Evolutionary conservation across 2,888 invertebrate genomes (phyloP), one percentile per base, ranked within the genome.

Genomic region (Dione vanillae): DNA sequence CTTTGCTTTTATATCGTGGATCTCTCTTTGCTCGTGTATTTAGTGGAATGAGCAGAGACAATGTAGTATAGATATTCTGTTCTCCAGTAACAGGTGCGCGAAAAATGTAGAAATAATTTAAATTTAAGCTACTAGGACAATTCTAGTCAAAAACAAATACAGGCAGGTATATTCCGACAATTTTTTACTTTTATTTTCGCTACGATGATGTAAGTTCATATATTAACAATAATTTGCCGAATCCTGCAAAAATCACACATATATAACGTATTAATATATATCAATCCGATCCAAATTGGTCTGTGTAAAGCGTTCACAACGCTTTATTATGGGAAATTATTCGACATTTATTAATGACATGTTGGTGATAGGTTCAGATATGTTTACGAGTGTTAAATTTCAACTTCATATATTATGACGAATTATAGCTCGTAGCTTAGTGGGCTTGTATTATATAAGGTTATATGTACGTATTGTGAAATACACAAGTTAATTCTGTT

Each of bases 271-370:
- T 54, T 35, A 54, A 54, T 54, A 14, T 27, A 16, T 11, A 37
- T 16, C 56, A 11, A 37, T 54, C n/a, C n/a, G 54, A 10, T 37
- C 7, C 5, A 40, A 19, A 56, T 16, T 19, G 37, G n/a, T 40
- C 37, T 16, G 11, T 35, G 35, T 54, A 54, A 16, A 19, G 37
- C 16, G 16, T 56, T 40, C 16, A 16, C 37, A 56, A 16, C 11
- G 16, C 19, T 37, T 27, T 27, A 56, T 19, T 40, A 11, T 12
- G 56, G 37, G 16, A 40, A 56, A 19, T 16, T 12, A 56, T 56
- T 37, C 54, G n/a, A 56, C 16, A 37, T 40, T 56, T 56, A 54
- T 40, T 19, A 56, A 56, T 37, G 1, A 54, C n/a, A 10, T 16
- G 11, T 54, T 35, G 45, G 14, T 45, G 54, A 37, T 54, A 37